A percentile compares a stretch with the other conserved stretches of the same genome.
These are phyloP conservation scores for Lanistes nyassanus DNA, from an alignment of 1,140 invertebrate genomes.

Conservation along the genomic window DNA sequence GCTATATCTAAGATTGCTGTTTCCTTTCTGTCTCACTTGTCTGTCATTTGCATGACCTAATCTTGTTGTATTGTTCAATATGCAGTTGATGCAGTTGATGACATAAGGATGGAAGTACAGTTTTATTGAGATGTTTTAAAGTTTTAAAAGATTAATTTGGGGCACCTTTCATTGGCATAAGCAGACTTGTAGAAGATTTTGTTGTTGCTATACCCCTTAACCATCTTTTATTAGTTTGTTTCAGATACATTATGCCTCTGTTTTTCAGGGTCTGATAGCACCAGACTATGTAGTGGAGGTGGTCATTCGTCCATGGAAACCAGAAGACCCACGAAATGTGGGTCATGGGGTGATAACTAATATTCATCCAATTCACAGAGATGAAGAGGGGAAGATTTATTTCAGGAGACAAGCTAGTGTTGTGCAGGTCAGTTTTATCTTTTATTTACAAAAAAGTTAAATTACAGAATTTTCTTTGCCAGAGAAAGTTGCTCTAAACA, in stretches of 20 bases:
- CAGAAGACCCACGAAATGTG: slow-evolving; percentile 34
- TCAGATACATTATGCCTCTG: not conserved
- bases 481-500: no score
- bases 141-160: no score
- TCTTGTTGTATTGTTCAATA: not conserved
- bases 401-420: slow-evolving; percentile 50
- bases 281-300: slow-evolving; percentile 53
- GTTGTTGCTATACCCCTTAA: no score
- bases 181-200: no score
- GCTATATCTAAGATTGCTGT: not conserved
- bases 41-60: not conserved
- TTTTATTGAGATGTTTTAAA: no score
- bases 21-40: not conserved
- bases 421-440: slow-evolving; percentile 33
- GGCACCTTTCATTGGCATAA: no score
- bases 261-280: slow-evolving; percentile 35
- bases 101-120: no score
- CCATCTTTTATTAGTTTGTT: not conserved
- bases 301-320: slow-evolving; percentile 48
- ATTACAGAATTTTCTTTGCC: no score
- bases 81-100: not conserved
- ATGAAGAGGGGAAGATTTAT: slow-evolving; percentile 51
- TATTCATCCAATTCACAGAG: slow-evolving; percentile 47
- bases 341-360: slow-evolving; percentile 34
- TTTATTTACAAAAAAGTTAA: no score